These are phyloP conservation scores for Wiebesia pumilae DNA, from an alignment of 1,140 invertebrate genomes.

Conservation along the genomic window DNA sequence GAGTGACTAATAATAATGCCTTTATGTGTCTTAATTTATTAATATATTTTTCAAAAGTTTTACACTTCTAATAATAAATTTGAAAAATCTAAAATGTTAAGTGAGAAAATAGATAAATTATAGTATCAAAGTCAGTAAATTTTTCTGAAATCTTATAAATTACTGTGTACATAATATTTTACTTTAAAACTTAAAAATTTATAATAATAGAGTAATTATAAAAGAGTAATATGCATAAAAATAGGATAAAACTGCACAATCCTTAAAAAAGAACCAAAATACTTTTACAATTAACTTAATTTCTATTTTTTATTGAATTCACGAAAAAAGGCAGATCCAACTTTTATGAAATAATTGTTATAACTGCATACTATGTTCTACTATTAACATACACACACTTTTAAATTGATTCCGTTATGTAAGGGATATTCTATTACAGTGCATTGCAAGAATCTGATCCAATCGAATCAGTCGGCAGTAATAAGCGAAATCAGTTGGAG, in stretches of 20 bases:
- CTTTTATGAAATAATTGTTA: conserved; percentile 15
- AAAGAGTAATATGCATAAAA: not conserved
- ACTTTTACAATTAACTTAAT: not conserved
- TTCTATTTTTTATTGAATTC: not conserved
- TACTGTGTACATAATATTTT: not conserved
- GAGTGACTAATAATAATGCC: not conserved
- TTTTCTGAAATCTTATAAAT: not conserved
- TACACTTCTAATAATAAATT: too few relatives aligned
- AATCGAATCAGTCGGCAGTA: conserved; percentile 18
- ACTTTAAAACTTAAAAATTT: not conserved
- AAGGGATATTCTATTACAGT: conserved; percentile 15
- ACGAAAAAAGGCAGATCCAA: not conserved
- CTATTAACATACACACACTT: too few relatives aligned
- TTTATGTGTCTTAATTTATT: not conserved
- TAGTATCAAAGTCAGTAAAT: not conserved
- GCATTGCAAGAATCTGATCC: conserved; percentile 18
- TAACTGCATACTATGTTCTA: not conserved
- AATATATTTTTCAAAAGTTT: too few relatives aligned
- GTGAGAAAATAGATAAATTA: not conserved
- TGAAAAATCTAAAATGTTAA: too few relatives aligned
- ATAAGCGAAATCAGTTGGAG: conserved; percentile 21
- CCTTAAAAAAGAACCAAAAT: not conserved
- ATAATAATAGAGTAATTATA: conserved; percentile 15
- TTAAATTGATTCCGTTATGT: not conserved
- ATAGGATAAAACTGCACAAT: not conserved